Base-by-base conservation (phyloP, 64 coral and sea anemone species). In the Montipora cactus region DNA sequence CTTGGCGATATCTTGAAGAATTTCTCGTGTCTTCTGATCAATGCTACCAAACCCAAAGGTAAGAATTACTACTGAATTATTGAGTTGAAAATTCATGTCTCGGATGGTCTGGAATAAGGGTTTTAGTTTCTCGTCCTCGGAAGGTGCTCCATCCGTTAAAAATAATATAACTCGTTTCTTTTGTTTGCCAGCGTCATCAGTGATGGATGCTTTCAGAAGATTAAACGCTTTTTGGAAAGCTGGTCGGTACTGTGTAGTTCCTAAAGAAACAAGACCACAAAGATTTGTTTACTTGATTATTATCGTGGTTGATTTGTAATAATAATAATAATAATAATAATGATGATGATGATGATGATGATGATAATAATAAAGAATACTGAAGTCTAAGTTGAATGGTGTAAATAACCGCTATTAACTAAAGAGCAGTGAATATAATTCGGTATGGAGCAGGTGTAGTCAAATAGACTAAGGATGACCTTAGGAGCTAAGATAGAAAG, bases 91-190 rank as follows among this genome's bases (percentile, higher is more conserved):
- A 66, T 85, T 85, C 18, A 9, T 85, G 45, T 85, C 45, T 49
- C 82, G 71, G 67, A 85, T 85, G 4, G 82, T 85, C 19, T 50
- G 16, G 62, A 85, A 85, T 4, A 85, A 70, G 0, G 28, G 3
- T 16, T 12, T 15, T 64, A 8, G 59, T 68, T 71, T 71, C 59
- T 71, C 66, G 5, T 70, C 66, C 5, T 85, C 82, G 2, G 82
- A 85, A 22, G 82, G 82, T 10, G 62, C 61, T 12, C 82, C 82
- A 50, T 85, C 82, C 0, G 82, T 85, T 15, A 85, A 18, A 71
- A 85, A 85, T 21, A 85, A 13, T 50, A 85, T 85, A 20, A 85
- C 82, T 85, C 66, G 67, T 18, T 71, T 69, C 82, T 70, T 71
- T 46, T 18, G 66, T 50, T 71, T 10, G 12, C 37, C 59, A 11